Base-by-base conservation (phyloP, 1,140 invertebrate genomes). In the Listronotus bonariensis region DNA sequence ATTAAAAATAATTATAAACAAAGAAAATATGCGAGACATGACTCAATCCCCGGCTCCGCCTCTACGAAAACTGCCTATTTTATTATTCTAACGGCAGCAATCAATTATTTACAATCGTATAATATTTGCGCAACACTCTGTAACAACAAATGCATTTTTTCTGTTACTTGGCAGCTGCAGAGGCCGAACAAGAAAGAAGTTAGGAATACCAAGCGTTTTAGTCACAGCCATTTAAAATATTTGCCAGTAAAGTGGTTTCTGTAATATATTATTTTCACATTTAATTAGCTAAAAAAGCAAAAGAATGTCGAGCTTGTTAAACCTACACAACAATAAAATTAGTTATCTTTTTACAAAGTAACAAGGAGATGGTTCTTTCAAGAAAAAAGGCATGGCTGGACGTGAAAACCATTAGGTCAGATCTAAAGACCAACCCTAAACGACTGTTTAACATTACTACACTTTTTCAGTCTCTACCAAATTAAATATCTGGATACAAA, bases 211-310 rank as follows among this genome's bases (percentile, higher is more conserved):
- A 42, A 55, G 18, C 36, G 32, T 41, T 55, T 55, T 55, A 55
- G 53, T 55, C 53, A 55, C 53, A 55, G 53, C 36, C 41, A 55
- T 42, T 55, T 55, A 55, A 55, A 38, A 26, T 42, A 36, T 38
- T 18, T 14, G 17, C 53, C 53, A 26, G 7, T 53, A 38, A 26
- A 42, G 18, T 36, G 53, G 36, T n/a, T 26, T 42, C 53, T 55
- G 53, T 36, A 42, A 42, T 55, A 55, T 55, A 42, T 55, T 36
- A 42, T 55, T 55, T 55, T 14, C 7, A 41, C 14, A 45, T 41
- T 42, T 55, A 42, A 55, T 42, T 42, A 15, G 15, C 36, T 42
- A 26, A 53, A 53, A n/a, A n/a, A 49, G 17, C 18, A 17, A n/a
- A 17, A 9, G 49, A 52, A 14, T 52, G 49, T 52, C 31, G 10